A percentile compares a stretch with the other conserved stretches of the same genome.
phyloP scores from a whole-genome alignment of 2,797 vertebrate species.

The Eulemur albifrons region DNA sequence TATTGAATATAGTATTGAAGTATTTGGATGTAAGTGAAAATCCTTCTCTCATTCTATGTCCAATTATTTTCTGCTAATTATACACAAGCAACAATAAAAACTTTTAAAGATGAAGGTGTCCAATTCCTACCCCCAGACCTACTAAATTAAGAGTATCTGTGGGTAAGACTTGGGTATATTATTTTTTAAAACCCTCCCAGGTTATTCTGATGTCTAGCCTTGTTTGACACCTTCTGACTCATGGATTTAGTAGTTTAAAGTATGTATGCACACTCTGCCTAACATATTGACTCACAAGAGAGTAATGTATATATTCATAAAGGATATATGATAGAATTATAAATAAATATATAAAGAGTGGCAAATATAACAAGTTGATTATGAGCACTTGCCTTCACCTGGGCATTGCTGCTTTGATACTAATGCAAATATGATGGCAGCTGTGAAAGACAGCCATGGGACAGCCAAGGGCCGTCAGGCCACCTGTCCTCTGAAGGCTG shows the following conservation, averaged over 20 bases:
- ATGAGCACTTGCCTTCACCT: not conserved
- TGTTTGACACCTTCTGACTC: not conserved
- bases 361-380: not conserved
- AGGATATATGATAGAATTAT: not conserved
- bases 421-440: not conserved
- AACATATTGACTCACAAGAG: not conserved
- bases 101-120: not conserved
- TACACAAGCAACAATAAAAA: not conserved
- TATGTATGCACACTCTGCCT: not conserved
- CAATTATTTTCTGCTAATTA: not conserved
- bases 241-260: not conserved
- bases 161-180: not conserved
- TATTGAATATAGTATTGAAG: not conserved
- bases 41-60: not conserved
- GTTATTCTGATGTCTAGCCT: not conserved
- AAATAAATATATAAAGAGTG: not conserved
- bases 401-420: not conserved
- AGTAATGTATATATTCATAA: not conserved
- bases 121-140: not conserved
- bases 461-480: not conserved
- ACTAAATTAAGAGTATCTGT: not conserved
- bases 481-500: not conserved
- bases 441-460: too few relatives aligned
- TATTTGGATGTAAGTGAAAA: not conserved
- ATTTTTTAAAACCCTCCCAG: not conserved